A percentile compares a stretch with the other conserved stretches of the same genome.
These are phyloP conservation scores for Ceramica pisi DNA, from an alignment of 2,888 invertebrate genomes.

Conservation along the genomic window DNA sequence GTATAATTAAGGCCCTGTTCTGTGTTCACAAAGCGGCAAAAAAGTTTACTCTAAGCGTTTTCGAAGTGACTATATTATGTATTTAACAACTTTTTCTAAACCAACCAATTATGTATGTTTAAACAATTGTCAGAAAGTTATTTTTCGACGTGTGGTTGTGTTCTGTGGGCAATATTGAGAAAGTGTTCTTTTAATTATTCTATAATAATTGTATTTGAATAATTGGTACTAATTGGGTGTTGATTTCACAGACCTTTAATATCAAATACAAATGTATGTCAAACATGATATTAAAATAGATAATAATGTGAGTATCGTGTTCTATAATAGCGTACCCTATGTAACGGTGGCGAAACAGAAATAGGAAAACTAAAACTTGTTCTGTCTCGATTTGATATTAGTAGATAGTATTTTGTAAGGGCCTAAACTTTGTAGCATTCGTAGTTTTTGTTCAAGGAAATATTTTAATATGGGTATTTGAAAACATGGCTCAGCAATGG, in stretches of 20 bases:
- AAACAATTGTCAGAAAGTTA: slow-evolving; percentile 38
- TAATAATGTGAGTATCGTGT: not conserved
- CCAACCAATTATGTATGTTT: slow-evolving; percentile 37
- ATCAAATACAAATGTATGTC: not conserved
- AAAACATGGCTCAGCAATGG: not conserved
- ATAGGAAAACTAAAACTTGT: not conserved
- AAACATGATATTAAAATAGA: too few species aligned
- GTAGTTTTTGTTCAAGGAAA: not conserved
- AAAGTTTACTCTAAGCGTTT: slow-evolving; percentile 20
- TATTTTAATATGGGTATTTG: not conserved
- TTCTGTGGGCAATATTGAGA: slow-evolving; percentile 19
- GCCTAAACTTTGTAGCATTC: not conserved
- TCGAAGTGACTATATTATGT: slow-evolving; percentile 12
- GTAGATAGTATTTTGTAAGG: not conserved
- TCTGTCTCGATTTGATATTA: not conserved
- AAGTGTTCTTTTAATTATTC: slow-evolving; percentile 16
- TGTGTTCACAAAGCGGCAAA: slow-evolving; percentile 33
- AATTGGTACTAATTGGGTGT: slow-evolving; percentile 10
- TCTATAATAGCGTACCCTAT: not conserved
- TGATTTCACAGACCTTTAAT: not conserved
- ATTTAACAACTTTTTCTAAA: slow-evolving; percentile 52
- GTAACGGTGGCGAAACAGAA: not conserved
- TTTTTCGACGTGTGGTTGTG: not conserved
- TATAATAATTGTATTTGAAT: slow-evolving; percentile 10
- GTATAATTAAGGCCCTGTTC: slow-evolving; percentile 51